phyloP scores from a whole-genome alignment of 2,797 vertebrate genomes.

The Crotalus adamanteus region DNA sequence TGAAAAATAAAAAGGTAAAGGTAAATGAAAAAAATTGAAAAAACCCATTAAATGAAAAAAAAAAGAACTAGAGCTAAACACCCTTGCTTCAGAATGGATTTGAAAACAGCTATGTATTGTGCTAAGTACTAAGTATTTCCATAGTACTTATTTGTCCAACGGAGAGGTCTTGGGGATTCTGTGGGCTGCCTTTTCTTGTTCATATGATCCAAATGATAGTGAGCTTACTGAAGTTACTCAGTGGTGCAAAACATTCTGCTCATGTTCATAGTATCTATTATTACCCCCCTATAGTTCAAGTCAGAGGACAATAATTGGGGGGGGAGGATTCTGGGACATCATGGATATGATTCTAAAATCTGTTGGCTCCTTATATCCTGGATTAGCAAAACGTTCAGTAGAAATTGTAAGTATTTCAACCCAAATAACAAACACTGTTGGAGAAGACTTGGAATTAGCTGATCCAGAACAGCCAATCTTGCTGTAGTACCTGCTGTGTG shows the following conservation, averaged over 20 bases:
- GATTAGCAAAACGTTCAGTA: neutral
- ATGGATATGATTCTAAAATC: neutral
- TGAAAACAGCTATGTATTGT: neutral
- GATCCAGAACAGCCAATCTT: neutral
- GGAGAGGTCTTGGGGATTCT: neutral
- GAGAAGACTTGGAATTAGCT: neutral
- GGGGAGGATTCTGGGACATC: neutral
- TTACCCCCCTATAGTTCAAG: neutral
- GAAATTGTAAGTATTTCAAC: neutral
- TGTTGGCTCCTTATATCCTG: neutral
- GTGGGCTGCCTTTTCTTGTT: neutral
- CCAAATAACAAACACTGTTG: neutral
- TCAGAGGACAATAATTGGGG: neutral
- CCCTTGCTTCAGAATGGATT: neutral
- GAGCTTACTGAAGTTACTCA: neutral
- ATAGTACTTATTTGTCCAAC: neutral
- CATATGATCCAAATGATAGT: neutral
- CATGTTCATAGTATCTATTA: neutral
- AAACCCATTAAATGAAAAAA: neutral
- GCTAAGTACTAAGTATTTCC: neutral
- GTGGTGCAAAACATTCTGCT: neutral
- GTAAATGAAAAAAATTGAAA: neutral
- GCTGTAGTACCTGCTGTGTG: neutral
- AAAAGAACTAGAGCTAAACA: neutral
- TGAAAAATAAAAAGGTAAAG: neutral